Conservation (phyloP, 2,797 vertebrate genomes). For the Eospalax fontanierii region DNA sequence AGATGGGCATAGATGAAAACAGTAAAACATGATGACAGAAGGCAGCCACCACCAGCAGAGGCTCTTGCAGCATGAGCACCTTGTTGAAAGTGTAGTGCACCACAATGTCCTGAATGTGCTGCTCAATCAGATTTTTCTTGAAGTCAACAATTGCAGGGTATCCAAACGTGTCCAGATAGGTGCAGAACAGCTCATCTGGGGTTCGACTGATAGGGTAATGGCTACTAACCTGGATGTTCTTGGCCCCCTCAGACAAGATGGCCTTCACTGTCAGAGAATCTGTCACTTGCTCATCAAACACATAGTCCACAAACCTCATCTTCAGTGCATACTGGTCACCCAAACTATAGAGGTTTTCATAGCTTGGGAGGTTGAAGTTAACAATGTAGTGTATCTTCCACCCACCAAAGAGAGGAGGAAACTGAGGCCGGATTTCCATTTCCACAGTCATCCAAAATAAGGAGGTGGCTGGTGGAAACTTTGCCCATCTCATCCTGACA, state of each 20-base stretch:
- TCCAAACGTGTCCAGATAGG: slow-evolving; percentile 98
- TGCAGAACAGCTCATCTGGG: slow-evolving; percentile 96
- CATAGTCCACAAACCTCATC: slow-evolving; percentile 98
- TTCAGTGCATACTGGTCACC: slow-evolving; percentile 99
- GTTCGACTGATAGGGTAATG: slow-evolving; percentile 96
- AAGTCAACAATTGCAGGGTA: slow-evolving; percentile 97
- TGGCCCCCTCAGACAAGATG: slow-evolving; percentile 97
- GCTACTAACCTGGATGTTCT: slow-evolving; percentile 96
- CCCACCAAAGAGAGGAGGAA: slow-evolving; percentile 98
- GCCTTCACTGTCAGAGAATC: slow-evolving; percentile 97
- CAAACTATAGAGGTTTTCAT: slow-evolving; percentile 98
- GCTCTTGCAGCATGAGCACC: slow-evolving; percentile 99
- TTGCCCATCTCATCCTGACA: slow-evolving; percentile 99
- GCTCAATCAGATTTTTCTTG: slow-evolving; percentile 98
- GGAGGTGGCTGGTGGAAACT: slow-evolving; percentile 98
- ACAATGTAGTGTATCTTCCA: slow-evolving; percentile 99
- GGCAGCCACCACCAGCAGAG: slow-evolving; percentile 96
- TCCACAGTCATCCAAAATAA: slow-evolving; percentile 97
- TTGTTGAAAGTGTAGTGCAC: slow-evolving; percentile 99
- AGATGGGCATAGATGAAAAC: slow-evolving; percentile 98
- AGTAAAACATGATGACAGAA: slow-evolving; percentile 99
- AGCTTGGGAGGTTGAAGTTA: slow-evolving; percentile 99
- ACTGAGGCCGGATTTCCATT: slow-evolving; percentile 98
- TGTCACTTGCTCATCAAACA: slow-evolving; percentile 98
- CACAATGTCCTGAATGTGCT: slow-evolving; percentile 99